Conservation (phyloP, 1,140 invertebrate genomes). For the Whitmania pigra region DNA sequence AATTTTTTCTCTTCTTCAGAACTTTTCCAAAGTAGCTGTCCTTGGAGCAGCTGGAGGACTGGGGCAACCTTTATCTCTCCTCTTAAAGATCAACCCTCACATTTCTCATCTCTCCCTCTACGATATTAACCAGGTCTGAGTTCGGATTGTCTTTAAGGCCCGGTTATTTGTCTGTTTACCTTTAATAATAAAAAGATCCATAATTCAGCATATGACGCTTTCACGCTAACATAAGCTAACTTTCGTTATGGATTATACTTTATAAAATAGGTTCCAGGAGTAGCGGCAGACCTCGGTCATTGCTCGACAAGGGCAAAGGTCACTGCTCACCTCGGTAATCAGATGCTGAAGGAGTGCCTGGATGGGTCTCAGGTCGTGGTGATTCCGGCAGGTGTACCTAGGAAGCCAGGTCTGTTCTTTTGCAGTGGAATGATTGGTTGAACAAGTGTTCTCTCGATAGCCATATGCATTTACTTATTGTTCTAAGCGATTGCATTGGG, state of each 20-base stretch:
- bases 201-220: not conserved
- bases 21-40: constrained; percentile 71
- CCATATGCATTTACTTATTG: not conserved
- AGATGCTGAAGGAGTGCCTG: constrained; percentile 58
- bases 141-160: too few species aligned
- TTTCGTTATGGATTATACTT: not conserved
- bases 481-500: not conserved
- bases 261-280: constrained; percentile 53
- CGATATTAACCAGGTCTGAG: constrained; percentile 67
- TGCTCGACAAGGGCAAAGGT: constrained; percentile 78
- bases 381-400: constrained; percentile 90
- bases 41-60: constrained; percentile 91
- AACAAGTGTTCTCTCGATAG: not conserved
- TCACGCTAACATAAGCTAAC: not conserved
- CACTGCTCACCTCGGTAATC: constrained; percentile 62
- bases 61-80: constrained; percentile 85
- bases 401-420: constrained; percentile 80
- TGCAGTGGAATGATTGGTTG: not conserved
- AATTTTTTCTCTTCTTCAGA: not conserved
- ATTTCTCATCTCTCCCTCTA: constrained; percentile 72
- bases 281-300: constrained; percentile 92
- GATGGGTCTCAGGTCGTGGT: constrained; percentile 70
- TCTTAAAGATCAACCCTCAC: constrained; percentile 79
- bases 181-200: too few species aligned
- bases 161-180: too few species aligned